Conservation (phyloP, 2,113 vertebrate species). For the Ptychochromis oligacanthus region DNA sequence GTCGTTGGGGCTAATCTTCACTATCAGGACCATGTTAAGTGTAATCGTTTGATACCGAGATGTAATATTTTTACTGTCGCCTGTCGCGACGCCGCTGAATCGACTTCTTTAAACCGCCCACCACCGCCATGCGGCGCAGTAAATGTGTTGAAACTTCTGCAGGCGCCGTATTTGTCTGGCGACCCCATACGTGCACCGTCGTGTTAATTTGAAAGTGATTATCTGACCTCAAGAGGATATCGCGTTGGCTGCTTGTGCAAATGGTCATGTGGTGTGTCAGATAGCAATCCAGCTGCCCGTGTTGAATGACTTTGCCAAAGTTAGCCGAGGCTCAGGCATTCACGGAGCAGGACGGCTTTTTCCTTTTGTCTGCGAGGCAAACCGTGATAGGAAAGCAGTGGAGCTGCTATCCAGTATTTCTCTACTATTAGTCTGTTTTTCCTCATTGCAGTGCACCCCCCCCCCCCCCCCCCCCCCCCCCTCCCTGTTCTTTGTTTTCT, state of each 20-base stretch:
- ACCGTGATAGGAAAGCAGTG: neutral
- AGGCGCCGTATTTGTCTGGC: neutral
- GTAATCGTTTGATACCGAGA: neutral
- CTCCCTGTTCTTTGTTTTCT: too few relatives aligned
- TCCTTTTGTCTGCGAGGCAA: neutral
- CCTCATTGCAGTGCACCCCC: neutral
- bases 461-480: too few relatives aligned
- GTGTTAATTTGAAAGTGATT: slow-evolving; percentile 7
- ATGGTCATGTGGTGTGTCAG: slow-evolving; percentile 53
- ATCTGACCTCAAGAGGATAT: neutral
- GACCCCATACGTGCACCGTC: neutral
- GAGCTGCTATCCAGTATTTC: neutral
- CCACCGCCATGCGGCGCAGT: neutral
- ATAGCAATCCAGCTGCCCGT: neutral
- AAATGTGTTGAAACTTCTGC: neutral
- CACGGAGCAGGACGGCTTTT: neutral
- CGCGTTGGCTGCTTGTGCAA: slow-evolving; percentile 32
- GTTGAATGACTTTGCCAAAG: slow-evolving; percentile 34
- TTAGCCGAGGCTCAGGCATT: slow-evolving; percentile 8
- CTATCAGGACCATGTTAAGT: neutral
- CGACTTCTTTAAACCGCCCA: neutral
- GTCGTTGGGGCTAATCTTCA: neutral
- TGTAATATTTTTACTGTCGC: neutral
- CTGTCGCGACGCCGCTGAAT: neutral
- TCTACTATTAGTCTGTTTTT: neutral